phyloP scores from a whole-genome alignment of 2,113 vertebrate genomes.

The Pelobates fuscus region DNA sequence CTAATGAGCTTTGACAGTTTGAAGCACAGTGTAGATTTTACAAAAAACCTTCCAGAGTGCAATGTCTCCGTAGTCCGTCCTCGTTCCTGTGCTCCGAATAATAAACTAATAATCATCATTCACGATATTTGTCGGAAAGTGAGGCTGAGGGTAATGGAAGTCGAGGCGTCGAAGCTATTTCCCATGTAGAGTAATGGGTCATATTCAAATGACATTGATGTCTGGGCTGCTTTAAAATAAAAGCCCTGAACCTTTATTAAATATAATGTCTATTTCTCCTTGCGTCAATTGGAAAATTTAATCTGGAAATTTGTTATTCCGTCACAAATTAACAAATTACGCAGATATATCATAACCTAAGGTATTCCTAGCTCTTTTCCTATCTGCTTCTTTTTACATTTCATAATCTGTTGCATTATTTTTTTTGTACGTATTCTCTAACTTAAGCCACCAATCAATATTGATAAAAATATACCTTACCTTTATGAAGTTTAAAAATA shows the following conservation, averaged over 20 bases:
- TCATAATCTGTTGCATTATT: too few relatives aligned
- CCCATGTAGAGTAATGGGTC: background rate
- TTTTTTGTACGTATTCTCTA: too few relatives aligned
- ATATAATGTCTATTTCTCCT: background rate
- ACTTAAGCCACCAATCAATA: too few relatives aligned
- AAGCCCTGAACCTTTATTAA: background rate
- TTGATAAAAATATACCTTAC: too few relatives aligned
- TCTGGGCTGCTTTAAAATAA: background rate
- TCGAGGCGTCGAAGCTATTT: background rate
- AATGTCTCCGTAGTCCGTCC: background rate
- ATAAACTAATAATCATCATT: conserved; percentile 7
- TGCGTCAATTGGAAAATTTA: too few relatives aligned
- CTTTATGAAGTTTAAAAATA: too few relatives aligned
- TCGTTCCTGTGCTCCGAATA: background rate
- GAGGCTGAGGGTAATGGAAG: background rate
- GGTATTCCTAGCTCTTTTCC: too few relatives aligned
- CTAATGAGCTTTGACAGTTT: conserved; percentile 2
- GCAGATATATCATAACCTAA: too few relatives aligned
- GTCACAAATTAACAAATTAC: too few relatives aligned
- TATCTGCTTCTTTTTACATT: too few relatives aligned
- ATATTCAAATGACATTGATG: conserved; percentile 2
- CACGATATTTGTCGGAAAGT: background rate
- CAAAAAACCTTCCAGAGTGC: background rate
- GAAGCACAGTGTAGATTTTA: background rate
- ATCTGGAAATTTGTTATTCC: too few relatives aligned